Percentiles rank a stretch among this genome's conserved stretches.
phyloP scores from a whole-genome alignment of 2,797 vertebrate genomes.

The Eleutherodactylus coqui region DNA sequence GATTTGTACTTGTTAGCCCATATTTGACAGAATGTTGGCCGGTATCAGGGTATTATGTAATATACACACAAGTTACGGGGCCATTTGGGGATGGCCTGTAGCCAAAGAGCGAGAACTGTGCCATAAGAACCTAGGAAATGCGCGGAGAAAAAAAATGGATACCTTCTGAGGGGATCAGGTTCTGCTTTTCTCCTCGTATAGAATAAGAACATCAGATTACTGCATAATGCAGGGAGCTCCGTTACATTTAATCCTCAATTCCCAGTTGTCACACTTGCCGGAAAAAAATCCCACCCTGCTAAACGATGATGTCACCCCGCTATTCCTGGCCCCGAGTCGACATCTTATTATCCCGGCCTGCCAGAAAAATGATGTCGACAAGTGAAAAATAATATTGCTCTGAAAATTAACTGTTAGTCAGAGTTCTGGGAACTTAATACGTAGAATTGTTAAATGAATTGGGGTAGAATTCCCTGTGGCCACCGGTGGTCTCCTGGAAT shows the following conservation, averaged over 20 bases:
- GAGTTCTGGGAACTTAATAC: background rate
- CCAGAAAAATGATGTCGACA: slow-evolving; percentile 31
- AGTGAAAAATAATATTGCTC: slow-evolving; percentile 32
- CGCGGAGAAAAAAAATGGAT: background rate
- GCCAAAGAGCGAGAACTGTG: background rate
- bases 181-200: slow-evolving; percentile 17
- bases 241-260: background rate
- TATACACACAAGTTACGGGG: background rate
- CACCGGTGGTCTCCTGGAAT: background rate
- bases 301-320: slow-evolving; percentile 10
- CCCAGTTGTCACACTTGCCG: slow-evolving; percentile 22
- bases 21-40: slow-evolving; percentile 6
- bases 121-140: background rate
- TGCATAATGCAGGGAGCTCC: slow-evolving; percentile 14
- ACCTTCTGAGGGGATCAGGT: background rate
- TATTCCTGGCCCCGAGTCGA: slow-evolving; percentile 15
- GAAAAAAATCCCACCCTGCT: slow-evolving; percentile 25
- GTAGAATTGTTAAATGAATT: background rate
- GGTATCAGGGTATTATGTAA: background rate
- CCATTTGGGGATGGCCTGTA: slow-evolving; percentile 2
- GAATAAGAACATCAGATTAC: slow-evolving; percentile 23
- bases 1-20: background rate
- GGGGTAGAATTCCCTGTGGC: background rate
- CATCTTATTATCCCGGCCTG: background rate
- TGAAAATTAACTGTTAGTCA: slow-evolving; percentile 10